Base-by-base conservation (phyloP, 2,797 vertebrate species). In the Pseudomugil gertrudae region DNA sequence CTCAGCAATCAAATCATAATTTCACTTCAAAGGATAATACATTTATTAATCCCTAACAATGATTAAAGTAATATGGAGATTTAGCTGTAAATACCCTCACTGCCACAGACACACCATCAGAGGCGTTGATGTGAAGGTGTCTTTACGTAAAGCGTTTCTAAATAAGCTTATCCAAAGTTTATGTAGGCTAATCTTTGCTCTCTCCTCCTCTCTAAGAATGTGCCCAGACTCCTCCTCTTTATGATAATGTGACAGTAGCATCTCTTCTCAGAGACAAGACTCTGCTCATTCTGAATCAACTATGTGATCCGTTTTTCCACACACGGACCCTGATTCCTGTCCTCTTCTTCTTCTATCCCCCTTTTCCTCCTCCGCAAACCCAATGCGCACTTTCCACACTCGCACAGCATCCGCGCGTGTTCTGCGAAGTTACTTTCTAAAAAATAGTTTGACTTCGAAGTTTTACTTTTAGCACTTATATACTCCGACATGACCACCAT, bases 401-500 rank as follows among this genome's bases (percentile, higher is more conserved):
- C 74, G 3, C 88, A 63, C 38, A 58, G 6, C 52, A 35, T 29
- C 65, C 4, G 69, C 71, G 21, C 64, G 69, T 72, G 50, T 71
- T 77, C 45, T 40, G 14, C 87, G 91, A 95, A 95, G 92, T 95
- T 93, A 81, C 84, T 95, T 95, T 94, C 89, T 55, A 82, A 92
- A 43, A 93, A 92, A 29, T 5, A 94, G 73, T 82, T 51, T 76
- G 19, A 74, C 75, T 83, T 36, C 63, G 5, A 86, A 90, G 63
- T 91, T 90, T 29, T 40, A 81, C 80, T 86, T 83, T 88, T 32
- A 91, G 90, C 84, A 93, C 91, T 32, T 26, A 15, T 27, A 15
- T 52, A 48, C 24, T 38, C 53, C 79, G 93, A 93, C 94, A 94
- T 95, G 94, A 94, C 84, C 14, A 90, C 94, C 87, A 98, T 98